phyloP scores from a whole-genome alignment of 37 sponge, comb jelly and placozoan species.

The Chondrilla cf. caribensis region DNA sequence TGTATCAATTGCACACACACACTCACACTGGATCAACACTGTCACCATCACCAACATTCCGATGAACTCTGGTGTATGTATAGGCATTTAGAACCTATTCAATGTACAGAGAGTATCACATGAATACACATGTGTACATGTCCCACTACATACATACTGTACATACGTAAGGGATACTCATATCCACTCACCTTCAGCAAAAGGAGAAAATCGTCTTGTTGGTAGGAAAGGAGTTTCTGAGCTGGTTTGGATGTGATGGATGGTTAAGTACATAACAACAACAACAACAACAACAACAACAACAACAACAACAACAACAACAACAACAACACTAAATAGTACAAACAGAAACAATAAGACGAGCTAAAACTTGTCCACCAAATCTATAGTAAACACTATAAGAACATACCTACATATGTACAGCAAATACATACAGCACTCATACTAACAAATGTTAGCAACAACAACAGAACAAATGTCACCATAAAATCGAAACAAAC shows the following conservation, averaged over 20 bases:
- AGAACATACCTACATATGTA: too few species aligned
- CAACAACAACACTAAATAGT: background rate
- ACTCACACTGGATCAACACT: too few species aligned
- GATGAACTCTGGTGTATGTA: background rate
- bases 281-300: background rate
- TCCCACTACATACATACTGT: background rate
- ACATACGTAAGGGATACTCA: too few species aligned
- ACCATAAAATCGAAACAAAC: too few species aligned
- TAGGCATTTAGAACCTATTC: background rate
- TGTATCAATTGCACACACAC: too few species aligned
- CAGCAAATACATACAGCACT: background rate
- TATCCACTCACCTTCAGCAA: constrained; percentile 19
- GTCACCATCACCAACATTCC: constrained; percentile 2
- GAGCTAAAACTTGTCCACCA: too few species aligned
- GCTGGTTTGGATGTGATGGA: constrained; percentile 37
- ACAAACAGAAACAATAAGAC: background rate
- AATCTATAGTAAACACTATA: background rate
- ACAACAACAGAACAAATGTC: background rate
- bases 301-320: too few species aligned
- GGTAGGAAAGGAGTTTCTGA: constrained; percentile 36
- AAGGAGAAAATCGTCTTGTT: constrained; percentile 29
- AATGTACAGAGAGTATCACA: background rate
- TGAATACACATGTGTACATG: background rate
- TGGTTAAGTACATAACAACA: background rate
- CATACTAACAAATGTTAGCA: background rate